Evolutionary conservation across 2,888 invertebrate species (phyloP).

Genomic region (Hylaea fasciaria): DNA sequence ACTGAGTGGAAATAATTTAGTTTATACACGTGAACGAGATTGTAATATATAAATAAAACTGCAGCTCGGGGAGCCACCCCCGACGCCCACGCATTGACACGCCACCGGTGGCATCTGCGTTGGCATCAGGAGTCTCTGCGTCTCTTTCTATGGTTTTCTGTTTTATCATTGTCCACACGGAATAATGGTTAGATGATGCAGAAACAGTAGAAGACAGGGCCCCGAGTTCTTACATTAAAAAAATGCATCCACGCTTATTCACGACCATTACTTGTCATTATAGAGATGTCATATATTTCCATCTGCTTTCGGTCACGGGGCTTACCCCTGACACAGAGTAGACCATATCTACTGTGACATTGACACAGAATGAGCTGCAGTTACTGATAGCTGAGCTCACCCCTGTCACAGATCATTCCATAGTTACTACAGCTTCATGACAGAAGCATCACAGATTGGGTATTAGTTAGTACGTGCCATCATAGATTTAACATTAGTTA

Average conservation of each 20-base stretch:
- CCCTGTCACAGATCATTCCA: conserved; percentile 11
- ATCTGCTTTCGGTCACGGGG: conserved; percentile 34
- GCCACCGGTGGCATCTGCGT: too few species aligned
- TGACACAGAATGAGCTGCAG: conserved; percentile 1
- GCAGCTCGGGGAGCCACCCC: too few species aligned
- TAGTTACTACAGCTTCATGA: conserved; percentile 10
- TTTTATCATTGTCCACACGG: too few species aligned
- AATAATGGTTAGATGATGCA: too few species aligned
- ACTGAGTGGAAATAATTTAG: too few species aligned
- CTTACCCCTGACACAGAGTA: conserved; percentile 19
- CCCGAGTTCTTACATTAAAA: conserved; percentile 9
- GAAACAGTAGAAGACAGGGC: not conserved
- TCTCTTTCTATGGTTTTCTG: too few species aligned
- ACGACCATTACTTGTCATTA: conserved; percentile 49
- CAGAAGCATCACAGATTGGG: conserved; percentile 1
- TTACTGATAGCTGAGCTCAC: conserved; percentile 1
- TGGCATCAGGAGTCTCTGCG: too few species aligned
- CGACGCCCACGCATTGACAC: too few species aligned
- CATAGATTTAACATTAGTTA: conserved; percentile 13
- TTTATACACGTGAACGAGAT: too few species aligned
- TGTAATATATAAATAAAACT: too few species aligned
- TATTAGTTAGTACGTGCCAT: conserved; percentile 1
- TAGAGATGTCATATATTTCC: conserved; percentile 71
- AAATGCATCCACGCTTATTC: conserved; percentile 19
- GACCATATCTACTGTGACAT: conserved; percentile 1